These are phyloP conservation scores for Agraylea sexmaculata DNA, from an alignment of 1,140 invertebrate species.

Conservation along the genomic window DNA sequence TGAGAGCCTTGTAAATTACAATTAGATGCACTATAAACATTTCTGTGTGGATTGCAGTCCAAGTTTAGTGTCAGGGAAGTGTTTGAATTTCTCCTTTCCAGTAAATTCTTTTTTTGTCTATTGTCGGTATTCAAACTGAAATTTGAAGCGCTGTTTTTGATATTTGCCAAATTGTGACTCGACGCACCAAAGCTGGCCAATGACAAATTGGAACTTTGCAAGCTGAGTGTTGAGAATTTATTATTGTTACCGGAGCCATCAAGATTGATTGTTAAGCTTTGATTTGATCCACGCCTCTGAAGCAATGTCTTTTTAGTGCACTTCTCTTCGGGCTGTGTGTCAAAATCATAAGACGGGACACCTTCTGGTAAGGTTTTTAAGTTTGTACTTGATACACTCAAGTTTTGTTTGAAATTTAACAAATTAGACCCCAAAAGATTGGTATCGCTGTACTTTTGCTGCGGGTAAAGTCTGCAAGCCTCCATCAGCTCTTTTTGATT, in stretches of 20 bases:
- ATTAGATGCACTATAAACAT: slow-evolving; percentile 13
- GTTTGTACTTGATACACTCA: slow-evolving; percentile 46
- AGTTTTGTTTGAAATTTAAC: slow-evolving; percentile 36
- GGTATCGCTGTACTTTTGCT: slow-evolving; percentile 14
- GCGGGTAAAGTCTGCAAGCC: slow-evolving; percentile 11
- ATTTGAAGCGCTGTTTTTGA: slow-evolving; percentile 36
- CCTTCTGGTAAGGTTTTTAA: slow-evolving; percentile 54
- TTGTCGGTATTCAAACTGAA: slow-evolving; percentile 36
- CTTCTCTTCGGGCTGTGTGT: slow-evolving; percentile 31
- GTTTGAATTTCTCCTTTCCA: slow-evolving; percentile 74
- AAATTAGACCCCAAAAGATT: slow-evolving; percentile 33
- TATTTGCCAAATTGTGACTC: slow-evolving; percentile 33
- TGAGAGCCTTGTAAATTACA: slow-evolving; percentile 21
- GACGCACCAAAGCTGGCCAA: slow-evolving; percentile 35
- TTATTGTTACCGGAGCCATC: slow-evolving; percentile 16
- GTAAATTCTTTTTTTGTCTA: slow-evolving; percentile 46
- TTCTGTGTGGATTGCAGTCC: slow-evolving; percentile 21
- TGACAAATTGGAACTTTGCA: slow-evolving; percentile 38
- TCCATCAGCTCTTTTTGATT: slow-evolving; percentile 8
- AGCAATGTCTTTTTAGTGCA: slow-evolving; percentile 31
- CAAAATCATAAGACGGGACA: slow-evolving; percentile 51
- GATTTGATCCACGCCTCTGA: slow-evolving; percentile 26
- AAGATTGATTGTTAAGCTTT: slow-evolving; percentile 24
- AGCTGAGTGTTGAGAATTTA: slow-evolving; percentile 20
- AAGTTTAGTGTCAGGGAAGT: slow-evolving; percentile 65